Evolutionary conservation across 2,888 invertebrate species (phyloP).

Genomic region (Rhagium mordax): DNA sequence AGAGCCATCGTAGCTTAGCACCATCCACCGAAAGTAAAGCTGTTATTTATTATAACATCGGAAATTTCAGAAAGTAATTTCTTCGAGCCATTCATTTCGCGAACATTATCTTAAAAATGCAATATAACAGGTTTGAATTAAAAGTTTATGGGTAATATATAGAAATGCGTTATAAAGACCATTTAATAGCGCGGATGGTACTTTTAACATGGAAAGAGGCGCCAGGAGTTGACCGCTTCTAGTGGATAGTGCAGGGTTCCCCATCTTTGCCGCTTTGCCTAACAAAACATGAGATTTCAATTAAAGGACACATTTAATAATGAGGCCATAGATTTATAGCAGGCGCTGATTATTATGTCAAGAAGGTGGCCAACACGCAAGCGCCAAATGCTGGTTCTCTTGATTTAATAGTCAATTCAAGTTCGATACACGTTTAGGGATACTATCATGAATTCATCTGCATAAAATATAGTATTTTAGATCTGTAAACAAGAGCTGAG

Average conservation of each 20-base stretch:
- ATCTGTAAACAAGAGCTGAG: slow-evolving; percentile 30
- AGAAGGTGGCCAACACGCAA: slow-evolving; percentile 59
- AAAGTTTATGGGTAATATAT: slow-evolving; percentile 2
- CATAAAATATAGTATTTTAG: slow-evolving; percentile 43
- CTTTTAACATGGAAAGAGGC: slow-evolving; percentile 4
- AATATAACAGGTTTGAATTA: slow-evolving; percentile 11
- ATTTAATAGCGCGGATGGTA: slow-evolving; percentile 12
- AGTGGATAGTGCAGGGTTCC: slow-evolving; percentile 23
- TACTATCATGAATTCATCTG: slow-evolving; percentile 42
- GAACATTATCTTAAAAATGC: background rate
- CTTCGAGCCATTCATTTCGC: background rate
- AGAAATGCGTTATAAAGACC: slow-evolving; percentile 12
- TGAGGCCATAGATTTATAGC: slow-evolving; percentile 71
- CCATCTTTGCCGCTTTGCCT: slow-evolving; percentile 51
- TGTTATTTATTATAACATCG: slow-evolving; percentile 1
- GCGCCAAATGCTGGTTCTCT: slow-evolving; percentile 53
- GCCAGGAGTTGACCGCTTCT: slow-evolving; percentile 7
- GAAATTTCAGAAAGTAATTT: background rate
- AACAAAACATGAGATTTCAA: slow-evolving; percentile 76
- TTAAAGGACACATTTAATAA: slow-evolving; percentile 76
- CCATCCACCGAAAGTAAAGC: too few species aligned
- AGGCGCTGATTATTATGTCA: slow-evolving; percentile 61
- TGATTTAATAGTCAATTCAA: slow-evolving; percentile 46
- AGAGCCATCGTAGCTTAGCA: too few species aligned
- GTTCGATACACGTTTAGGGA: slow-evolving; percentile 39